Evolutionary conservation across 2,888 invertebrate species (phyloP).

Genomic region (Nesidiocoris tenuis): DNA sequence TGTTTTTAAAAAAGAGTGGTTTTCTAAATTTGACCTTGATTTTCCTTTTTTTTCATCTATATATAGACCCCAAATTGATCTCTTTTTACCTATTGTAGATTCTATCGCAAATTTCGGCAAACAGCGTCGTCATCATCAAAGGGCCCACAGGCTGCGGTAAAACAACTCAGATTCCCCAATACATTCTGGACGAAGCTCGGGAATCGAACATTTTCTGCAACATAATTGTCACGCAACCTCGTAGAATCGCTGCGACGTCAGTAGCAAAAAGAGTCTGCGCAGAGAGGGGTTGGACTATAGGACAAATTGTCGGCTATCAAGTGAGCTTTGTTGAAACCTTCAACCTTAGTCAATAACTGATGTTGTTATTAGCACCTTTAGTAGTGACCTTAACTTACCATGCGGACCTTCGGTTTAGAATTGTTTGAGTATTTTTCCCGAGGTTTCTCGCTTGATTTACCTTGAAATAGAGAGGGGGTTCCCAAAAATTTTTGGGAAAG

Average conservation of each 20-base stretch:
- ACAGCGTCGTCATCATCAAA: constrained; percentile 78
- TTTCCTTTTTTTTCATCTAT: neutral
- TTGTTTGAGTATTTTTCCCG: too few relatives aligned
- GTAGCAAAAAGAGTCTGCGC: constrained; percentile 80
- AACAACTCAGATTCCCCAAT: constrained; percentile 90
- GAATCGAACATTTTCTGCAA: constrained; percentile 69
- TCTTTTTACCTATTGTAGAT: constrained; percentile 67
- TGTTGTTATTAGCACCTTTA: too few relatives aligned
- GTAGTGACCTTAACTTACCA: too few relatives aligned
- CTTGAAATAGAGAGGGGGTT: too few relatives aligned
- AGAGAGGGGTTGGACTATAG: constrained; percentile 80
- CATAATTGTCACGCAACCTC: constrained; percentile 89
- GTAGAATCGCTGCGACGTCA: constrained; percentile 89
- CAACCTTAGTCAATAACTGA: too few relatives aligned
- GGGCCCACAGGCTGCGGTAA: constrained; percentile 96
- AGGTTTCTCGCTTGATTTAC: too few relatives aligned
- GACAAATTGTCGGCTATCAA: constrained; percentile 86
- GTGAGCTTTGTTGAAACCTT: constrained; percentile 59
- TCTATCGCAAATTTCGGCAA: constrained; percentile 64
- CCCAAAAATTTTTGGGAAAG: too few relatives aligned
- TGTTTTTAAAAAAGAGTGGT: too few relatives aligned
- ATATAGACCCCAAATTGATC: too few relatives aligned
- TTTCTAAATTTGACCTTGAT: too few relatives aligned
- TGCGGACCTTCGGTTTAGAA: too few relatives aligned
- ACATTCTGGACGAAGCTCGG: constrained; percentile 78